These are phyloP conservation scores for Falco columbarius DNA, from an alignment of 2,797 vertebrate genomes.

Conservation along the genomic window DNA sequence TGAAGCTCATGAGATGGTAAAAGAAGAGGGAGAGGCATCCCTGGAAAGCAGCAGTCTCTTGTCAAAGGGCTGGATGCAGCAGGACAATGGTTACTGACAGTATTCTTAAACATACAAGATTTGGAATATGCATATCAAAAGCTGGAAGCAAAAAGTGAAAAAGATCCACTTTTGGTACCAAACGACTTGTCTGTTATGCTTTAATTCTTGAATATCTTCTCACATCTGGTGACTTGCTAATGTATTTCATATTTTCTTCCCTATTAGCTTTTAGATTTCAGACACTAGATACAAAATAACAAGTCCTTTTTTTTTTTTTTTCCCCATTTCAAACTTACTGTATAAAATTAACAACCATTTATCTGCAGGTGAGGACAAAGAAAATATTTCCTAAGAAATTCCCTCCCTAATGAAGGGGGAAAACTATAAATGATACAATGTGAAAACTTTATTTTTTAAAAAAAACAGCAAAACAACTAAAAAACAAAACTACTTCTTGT, in stretches of 20 bases:
- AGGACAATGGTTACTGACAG: neutral
- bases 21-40: neutral
- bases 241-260: neutral
- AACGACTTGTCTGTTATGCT: neutral
- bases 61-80: neutral
- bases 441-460: neutral
- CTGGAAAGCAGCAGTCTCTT: neutral
- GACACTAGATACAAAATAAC: neutral
- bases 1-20: neutral
- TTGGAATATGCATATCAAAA: neutral
- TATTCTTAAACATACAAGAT: neutral
- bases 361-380: accelerated
- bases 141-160: neutral
- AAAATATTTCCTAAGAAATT: neutral
- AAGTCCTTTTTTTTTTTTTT: neutral
- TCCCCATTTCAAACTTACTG: neutral
- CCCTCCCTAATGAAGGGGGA: neutral
- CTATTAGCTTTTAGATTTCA: neutral
- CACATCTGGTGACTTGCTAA: neutral
- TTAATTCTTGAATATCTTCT: neutral
- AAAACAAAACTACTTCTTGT: neutral
- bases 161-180: neutral
- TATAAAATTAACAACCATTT: neutral
- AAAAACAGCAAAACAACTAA: no score
- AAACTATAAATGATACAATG: accelerated